Conservation (phyloP, 1,140 invertebrate species). For the Neodiprion lecontei region DNA sequence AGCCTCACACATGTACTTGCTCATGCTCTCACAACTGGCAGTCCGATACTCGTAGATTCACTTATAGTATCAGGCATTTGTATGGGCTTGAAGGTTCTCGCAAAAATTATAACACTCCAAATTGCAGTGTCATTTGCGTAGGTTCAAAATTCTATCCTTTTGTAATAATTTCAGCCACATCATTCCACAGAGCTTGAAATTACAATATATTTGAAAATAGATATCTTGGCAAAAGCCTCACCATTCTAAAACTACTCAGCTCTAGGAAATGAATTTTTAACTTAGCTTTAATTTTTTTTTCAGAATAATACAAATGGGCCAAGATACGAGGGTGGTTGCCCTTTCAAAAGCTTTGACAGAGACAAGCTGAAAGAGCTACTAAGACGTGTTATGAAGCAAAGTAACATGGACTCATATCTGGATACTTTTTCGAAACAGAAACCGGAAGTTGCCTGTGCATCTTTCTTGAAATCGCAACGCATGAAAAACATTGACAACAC, state of each 20-base stretch:
- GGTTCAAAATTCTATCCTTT: conserved; percentile 24
- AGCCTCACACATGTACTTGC: conserved; percentile 58
- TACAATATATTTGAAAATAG: too few relatives aligned
- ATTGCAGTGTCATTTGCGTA: conserved; percentile 65
- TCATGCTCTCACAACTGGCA: conserved; percentile 71
- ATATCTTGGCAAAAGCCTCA: too few relatives aligned
- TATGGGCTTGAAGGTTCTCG: conserved; percentile 75
- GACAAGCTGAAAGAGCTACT: conserved; percentile 57
- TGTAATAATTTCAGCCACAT: conserved; percentile 12
- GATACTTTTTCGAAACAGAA: conserved; percentile 21
- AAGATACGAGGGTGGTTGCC: conserved; percentile 67
- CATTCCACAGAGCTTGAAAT: neutral
- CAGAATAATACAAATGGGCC: conserved; percentile 51
- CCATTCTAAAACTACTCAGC: too few relatives aligned
- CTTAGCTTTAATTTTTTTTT: conserved; percentile 19
- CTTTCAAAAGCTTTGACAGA: conserved; percentile 66
- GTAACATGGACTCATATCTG: conserved; percentile 37
- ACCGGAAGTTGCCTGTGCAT: conserved; percentile 43
- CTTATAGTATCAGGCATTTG: conserved; percentile 75
- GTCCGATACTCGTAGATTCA: conserved; percentile 68
- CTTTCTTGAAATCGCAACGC: conserved; percentile 39
- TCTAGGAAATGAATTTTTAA: conserved; percentile 10
- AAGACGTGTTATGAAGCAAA: conserved; percentile 45
- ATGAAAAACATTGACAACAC: conserved; percentile 33
- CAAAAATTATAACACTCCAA: conserved; percentile 67